phyloP scores from a whole-genome alignment of 2,888 invertebrate genomes.

The Anagyrus pseudococci region DNA sequence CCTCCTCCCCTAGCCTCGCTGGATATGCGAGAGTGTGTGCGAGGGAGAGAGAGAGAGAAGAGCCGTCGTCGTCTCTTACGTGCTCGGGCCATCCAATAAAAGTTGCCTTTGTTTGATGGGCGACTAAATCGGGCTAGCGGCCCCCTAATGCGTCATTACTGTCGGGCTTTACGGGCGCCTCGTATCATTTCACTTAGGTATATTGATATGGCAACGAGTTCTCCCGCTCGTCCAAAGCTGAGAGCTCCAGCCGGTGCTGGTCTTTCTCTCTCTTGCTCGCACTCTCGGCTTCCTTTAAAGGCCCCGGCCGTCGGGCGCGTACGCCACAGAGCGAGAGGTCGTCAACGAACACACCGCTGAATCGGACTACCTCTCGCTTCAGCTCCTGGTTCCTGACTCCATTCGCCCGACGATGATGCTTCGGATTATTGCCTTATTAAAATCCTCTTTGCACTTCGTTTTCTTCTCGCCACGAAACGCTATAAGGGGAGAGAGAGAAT shows the following conservation, averaged over 20 bases:
- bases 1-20: conserved; percentile 41
- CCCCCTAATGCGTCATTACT: conserved; percentile 63
- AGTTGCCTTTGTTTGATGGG: conserved; percentile 62
- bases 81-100: conserved; percentile 58
- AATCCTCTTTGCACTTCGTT: conserved; percentile 37
- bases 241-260: neutral
- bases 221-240: conserved; percentile 36
- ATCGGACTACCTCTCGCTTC: neutral
- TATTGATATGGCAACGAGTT: conserved; percentile 63
- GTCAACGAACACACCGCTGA: neutral
- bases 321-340: conserved; percentile 16
- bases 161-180: conserved; percentile 61
- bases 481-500: neutral
- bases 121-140: conserved; percentile 60
- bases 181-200: conserved; percentile 64
- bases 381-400: neutral
- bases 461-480: conserved; percentile 4
- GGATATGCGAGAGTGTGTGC: conserved; percentile 42
- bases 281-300: conserved; percentile 54
- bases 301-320: conserved; percentile 43
- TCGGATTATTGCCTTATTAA: conserved; percentile 39
- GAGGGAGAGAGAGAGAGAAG: conserved; percentile 4
- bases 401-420: conserved; percentile 11
- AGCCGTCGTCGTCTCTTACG: conserved; percentile 47
- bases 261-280: conserved; percentile 41